A percentile compares a stretch with the other conserved stretches of the same genome.
phyloP scores from a whole-genome alignment of 1,140 invertebrate species.

The Rhagoletis zephyria region DNA sequence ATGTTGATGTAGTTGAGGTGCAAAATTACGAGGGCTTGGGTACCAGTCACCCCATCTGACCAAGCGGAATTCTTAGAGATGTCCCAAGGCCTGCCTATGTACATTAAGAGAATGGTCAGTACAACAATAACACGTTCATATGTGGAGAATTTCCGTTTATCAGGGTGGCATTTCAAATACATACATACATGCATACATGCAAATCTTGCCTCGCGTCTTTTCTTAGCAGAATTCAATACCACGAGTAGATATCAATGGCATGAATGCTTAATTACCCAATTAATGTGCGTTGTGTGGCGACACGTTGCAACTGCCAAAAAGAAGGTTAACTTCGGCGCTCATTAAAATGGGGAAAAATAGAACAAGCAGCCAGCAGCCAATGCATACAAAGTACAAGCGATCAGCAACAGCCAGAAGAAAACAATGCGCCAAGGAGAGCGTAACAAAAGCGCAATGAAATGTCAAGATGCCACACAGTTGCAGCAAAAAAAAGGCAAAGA shows the following conservation, averaged over 20 bases:
- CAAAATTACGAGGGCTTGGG: too few species aligned
- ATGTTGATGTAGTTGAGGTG: too few species aligned
- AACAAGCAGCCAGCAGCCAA: background rate
- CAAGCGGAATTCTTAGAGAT: too few species aligned
- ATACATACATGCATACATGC: too few species aligned
- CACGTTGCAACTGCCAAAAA: constrained; percentile 42
- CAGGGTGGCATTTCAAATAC: too few species aligned
- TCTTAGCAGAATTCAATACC: background rate
- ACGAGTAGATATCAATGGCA: background rate
- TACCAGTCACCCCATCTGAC: too few species aligned
- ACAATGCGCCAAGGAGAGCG: background rate
- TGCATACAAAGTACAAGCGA: constrained; percentile 20
- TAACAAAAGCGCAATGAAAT: background rate
- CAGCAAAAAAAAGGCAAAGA: background rate
- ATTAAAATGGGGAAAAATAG: constrained; percentile 12
- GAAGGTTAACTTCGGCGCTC: constrained; percentile 40
- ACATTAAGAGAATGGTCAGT: too few species aligned
- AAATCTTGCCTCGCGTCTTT: background rate
- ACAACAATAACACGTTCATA: too few species aligned
- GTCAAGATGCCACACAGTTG: constrained; percentile 28
- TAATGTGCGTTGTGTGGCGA: constrained; percentile 38
- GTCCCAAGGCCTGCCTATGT: too few species aligned
- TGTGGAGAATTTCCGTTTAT: too few species aligned
- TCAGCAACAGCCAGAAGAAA: background rate
- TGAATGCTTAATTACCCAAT: constrained; percentile 51